Evolutionary conservation across 2,888 invertebrate genomes (phyloP), one percentile per base, ranked within the genome.

Genomic region (Scotopteryx bipunctaria): DNA sequence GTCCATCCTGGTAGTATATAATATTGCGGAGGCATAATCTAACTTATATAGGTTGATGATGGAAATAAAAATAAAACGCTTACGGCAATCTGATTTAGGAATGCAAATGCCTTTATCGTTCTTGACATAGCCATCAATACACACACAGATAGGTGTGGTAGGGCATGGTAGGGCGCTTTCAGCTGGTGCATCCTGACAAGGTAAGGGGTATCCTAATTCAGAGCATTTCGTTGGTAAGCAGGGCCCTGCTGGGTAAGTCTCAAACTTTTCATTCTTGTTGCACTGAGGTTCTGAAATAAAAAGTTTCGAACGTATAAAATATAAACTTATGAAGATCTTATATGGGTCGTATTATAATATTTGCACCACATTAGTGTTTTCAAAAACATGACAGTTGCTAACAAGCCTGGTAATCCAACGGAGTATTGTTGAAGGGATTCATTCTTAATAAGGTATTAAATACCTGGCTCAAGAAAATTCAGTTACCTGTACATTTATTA

Each of bases 11-110:
- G n/a, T n/a, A n/a, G n/a, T n/a, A n/a, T n/a, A n/a, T n/a, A n/a
- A n/a, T n/a, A n/a, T n/a, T n/a, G n/a, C n/a, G n/a, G n/a, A n/a
- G n/a, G n/a, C n/a, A n/a, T n/a, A n/a, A n/a, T n/a, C n/a, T n/a
- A n/a, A n/a, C n/a, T n/a, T n/a, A n/a, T n/a, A n/a, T n/a, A n/a
- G n/a, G n/a, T n/a, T n/a, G n/a, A n/a, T n/a, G n/a, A n/a, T n/a
- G n/a, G n/a, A n/a, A n/a, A n/a, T n/a, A n/a, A n/a, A n/a, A n/a
- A n/a, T n/a, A n/a, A n/a, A n/a, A n/a, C n/a, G 67, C 71, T 71
- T 53, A 76, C 73, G 58, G 46, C 76, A 78, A 19, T 75, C 32
- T 0, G 64, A 29, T 14, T 54, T 53, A 16, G 67, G 62, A 2
- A 76, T 61, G 38, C 76, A 76, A 23, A 40, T 29, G 15, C 68